Conservation (phyloP, 2,797 vertebrate genomes). For the Balearica regulorum region DNA sequence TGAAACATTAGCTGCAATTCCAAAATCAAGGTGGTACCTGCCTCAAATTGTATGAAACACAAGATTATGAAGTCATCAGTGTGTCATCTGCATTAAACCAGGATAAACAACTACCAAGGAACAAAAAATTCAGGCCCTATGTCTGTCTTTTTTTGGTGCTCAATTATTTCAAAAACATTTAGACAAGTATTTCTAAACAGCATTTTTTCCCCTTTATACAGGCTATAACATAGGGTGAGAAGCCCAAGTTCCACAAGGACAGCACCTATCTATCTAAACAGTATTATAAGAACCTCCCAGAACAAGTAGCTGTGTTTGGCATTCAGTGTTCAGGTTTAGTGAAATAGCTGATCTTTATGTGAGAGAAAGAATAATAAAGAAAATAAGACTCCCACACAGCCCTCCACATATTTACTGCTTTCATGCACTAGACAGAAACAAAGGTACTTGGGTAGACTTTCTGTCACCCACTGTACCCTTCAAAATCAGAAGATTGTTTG, state of each 20-base stretch:
- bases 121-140: background rate
- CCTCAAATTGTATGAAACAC: background rate
- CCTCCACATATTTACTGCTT: background rate
- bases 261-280: background rate
- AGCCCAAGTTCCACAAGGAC: background rate
- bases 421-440: background rate
- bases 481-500: background rate
- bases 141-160: background rate
- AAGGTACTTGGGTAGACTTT: background rate
- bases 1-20: background rate
- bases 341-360: background rate
- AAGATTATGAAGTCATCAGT: background rate
- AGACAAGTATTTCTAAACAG: background rate
- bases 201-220: background rate
- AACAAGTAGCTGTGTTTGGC: background rate
- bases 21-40: background rate
- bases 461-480: background rate
- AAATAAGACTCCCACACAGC: background rate
- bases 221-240: background rate
- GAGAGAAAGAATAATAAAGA: background rate
- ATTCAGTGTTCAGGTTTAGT: background rate
- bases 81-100: background rate
- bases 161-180: background rate
- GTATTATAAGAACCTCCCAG: background rate
- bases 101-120: background rate